Evolutionary conservation across 2,888 invertebrate genomes (phyloP).

Genomic region (Thalpophila matura): DNA sequence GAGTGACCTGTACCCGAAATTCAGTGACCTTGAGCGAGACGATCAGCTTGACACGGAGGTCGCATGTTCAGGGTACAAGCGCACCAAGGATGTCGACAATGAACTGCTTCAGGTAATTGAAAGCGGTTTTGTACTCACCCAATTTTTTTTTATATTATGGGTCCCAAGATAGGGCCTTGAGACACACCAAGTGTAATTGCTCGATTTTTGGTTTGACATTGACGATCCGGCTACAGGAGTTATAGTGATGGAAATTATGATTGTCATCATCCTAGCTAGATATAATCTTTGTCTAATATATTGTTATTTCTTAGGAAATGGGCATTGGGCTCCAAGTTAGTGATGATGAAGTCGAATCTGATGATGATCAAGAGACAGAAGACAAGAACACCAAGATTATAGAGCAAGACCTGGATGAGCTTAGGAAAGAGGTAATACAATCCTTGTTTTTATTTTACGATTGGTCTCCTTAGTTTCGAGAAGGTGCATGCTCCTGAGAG

Average conservation of each 20-base stretch:
- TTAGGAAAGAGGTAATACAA: slow-evolving; percentile 77
- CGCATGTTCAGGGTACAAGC: slow-evolving; percentile 97
- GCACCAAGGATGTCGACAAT: slow-evolving; percentile 95
- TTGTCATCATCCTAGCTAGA: neutral
- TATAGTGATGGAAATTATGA: neutral
- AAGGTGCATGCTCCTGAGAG: too few species aligned
- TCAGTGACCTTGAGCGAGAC: slow-evolving; percentile 94
- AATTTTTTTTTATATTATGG: neutral
- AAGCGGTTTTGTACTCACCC: neutral
- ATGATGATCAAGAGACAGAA: slow-evolving; percentile 73
- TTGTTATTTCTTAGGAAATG: slow-evolving; percentile 77
- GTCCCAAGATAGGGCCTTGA: neutral
- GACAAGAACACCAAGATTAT: slow-evolving; percentile 76
- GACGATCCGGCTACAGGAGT: neutral
- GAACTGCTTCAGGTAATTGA: slow-evolving; percentile 91
- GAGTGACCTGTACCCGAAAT: slow-evolving; percentile 95
- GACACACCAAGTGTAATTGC: neutral
- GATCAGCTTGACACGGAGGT: slow-evolving; percentile 97
- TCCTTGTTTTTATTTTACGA: neutral
- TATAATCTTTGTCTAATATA: neutral
- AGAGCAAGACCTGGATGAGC: slow-evolving; percentile 83
- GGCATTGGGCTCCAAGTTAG: slow-evolving; percentile 83
- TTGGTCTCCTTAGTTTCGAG: neutral
- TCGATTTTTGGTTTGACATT: neutral
- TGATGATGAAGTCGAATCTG: slow-evolving; percentile 76